A percentile compares a stretch with the other conserved stretches of the same genome.
These are phyloP conservation scores for Amia ocellicauda DNA, from an alignment of 2,113 vertebrate genomes.

Conservation along the genomic window DNA sequence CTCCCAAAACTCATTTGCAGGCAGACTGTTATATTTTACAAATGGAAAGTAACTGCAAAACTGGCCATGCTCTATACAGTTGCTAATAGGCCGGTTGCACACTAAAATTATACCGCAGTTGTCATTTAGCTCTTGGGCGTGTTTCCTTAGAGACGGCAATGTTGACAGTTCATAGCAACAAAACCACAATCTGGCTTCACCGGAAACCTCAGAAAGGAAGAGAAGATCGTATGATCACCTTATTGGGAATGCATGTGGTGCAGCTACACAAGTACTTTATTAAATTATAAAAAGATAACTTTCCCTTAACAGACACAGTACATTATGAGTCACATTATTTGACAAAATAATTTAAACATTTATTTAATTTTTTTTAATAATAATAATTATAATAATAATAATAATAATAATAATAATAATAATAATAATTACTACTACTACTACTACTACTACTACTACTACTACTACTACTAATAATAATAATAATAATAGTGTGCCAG, in stretches of 20 bases:
- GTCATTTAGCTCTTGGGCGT: constrained; percentile 20
- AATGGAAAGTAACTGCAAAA: constrained; percentile 22
- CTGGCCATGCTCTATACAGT: constrained; percentile 14
- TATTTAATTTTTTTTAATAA: too few species aligned
- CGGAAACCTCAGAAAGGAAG: constrained; percentile 55
- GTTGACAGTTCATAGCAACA: constrained; percentile 53
- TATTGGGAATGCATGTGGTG: constrained; percentile 28
- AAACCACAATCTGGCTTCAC: constrained; percentile 40
- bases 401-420: too few species aligned
- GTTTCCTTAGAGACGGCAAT: constrained; percentile 57
- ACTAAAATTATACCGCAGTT: constrained; percentile 35
- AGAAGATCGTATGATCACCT: constrained; percentile 44
- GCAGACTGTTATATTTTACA: constrained; percentile 16
- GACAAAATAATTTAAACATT: not conserved
- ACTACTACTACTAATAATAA: too few species aligned
- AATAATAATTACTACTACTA: too few species aligned
- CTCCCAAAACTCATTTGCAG: constrained; percentile 12
- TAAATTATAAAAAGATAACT: constrained; percentile 4
- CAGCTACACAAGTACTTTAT: too few species aligned
- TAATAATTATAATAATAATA: too few species aligned
- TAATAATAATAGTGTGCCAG: too few species aligned
- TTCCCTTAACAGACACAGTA: not conserved
- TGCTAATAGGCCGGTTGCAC: constrained; percentile 35
- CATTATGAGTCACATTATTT: not conserved
- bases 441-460: too few species aligned